Evolutionary conservation across 2,888 invertebrate genomes (phyloP), one percentile per base, ranked within the genome.

Genomic region (Drosophila nigricruria): DNA sequence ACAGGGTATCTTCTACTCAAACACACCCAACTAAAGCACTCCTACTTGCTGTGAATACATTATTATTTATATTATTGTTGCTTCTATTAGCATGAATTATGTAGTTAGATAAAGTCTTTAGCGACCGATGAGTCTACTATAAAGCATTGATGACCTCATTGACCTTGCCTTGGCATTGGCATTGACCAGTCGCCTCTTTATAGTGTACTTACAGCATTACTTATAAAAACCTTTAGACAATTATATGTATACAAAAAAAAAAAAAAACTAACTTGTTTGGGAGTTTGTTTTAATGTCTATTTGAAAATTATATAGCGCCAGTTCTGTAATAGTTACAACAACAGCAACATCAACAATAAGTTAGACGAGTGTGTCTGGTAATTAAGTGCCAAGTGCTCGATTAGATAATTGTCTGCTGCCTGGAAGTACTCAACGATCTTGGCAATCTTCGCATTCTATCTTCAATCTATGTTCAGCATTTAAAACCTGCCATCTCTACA

Each of bases 301-400:
- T 79, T 67, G 61, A 56, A 77, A 75, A 79, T 79, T 79, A 77
- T 79, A 77, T 66, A 77, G 77, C 75, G 79, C 72, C 77, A 79
- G 71, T 59, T 72, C 30, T 79, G 76, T 76, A 76, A 70, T 70
- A 59, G 77, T 71, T 73, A 69, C 80, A 78, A 47, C 63, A 61
- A 65, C 30, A 64, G 16, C 36, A 49, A 10, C 40, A 27, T 0
- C 40, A 40, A 20, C 14, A 42, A 25, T n/a, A 52, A 34, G 30
- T 50, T 36, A 50, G 42, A 34, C 36, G 47, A 64, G 45, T 64
- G 66, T 69, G 20, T 58, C 68, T 62, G 70, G 86, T 82, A 83
- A 83, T 83, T 83, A 83, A 88, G 87, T 76, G 83, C 76, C 83
- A 84, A 83, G 81, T 88, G 66, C 81, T 80, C 83, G 86, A 82